These are phyloP conservation scores for Lycocerus yunnanus DNA, from an alignment of 2,888 invertebrate genomes.

Conservation along the genomic window DNA sequence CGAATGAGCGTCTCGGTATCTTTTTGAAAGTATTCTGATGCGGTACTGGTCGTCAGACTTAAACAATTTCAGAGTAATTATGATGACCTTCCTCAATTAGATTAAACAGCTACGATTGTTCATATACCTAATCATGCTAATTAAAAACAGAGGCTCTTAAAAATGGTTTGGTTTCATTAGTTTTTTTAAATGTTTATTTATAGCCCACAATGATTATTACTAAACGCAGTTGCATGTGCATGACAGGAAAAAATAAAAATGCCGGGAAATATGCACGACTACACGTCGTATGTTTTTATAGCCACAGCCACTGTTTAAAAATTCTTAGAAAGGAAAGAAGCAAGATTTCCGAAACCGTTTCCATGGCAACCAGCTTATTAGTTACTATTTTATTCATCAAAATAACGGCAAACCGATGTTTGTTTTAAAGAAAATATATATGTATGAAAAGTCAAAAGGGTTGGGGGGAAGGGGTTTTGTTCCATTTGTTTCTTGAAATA, in stretches of 20 bases:
- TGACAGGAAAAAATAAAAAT: slow-evolving; percentile 1
- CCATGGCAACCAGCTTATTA: not conserved
- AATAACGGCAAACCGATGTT: too few species aligned
- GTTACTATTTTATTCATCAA: not conserved
- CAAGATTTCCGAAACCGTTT: not conserved
- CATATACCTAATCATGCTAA: not conserved
- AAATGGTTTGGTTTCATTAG: not conserved
- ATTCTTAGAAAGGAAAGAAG: slow-evolving; percentile 8
- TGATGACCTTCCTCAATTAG: not conserved
- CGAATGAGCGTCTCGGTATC: too few species aligned
- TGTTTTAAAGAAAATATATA: too few species aligned
- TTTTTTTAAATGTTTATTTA: not conserved
- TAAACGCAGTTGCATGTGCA: slow-evolving; percentile 5
- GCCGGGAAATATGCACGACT: slow-evolving; percentile 1
- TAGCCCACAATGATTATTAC: not conserved
- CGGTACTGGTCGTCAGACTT: not conserved
- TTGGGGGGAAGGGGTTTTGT: too few species aligned
- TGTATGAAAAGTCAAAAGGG: too few species aligned
- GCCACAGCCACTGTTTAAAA: not conserved
- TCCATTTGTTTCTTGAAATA: too few species aligned
- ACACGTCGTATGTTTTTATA: slow-evolving; percentile 9
- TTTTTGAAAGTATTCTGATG: not conserved
- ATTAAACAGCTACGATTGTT: not conserved
- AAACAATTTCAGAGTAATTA: not conserved
- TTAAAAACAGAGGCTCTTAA: not conserved